Conservation (phyloP, 2,113 vertebrate species). For the Rhynchopsitta pachyrhyncha region DNA sequence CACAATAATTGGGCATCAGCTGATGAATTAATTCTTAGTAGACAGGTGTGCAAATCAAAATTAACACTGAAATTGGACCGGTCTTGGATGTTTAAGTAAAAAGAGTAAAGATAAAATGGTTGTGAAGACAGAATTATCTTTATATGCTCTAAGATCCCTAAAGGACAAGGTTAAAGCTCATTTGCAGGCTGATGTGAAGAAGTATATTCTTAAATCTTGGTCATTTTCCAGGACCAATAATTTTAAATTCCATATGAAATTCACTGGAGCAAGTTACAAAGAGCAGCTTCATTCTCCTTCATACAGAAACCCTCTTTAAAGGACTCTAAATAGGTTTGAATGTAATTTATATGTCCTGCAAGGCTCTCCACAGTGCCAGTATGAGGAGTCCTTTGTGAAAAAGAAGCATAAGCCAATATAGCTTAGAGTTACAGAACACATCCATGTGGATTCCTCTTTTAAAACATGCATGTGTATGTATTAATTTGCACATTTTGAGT, state of each 20-base stretch:
- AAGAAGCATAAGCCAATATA: neutral
- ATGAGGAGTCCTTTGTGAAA: neutral
- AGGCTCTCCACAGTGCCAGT: neutral
- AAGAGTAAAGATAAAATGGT: neutral
- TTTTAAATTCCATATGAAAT: constrained; percentile 19
- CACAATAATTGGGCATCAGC: neutral
- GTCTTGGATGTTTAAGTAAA: neutral
- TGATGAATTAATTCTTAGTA: neutral
- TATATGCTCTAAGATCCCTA: neutral
- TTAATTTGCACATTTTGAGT: neutral
- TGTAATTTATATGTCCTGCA: neutral
- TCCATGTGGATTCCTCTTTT: neutral
- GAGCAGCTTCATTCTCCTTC: neutral
- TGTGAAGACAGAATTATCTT: constrained; percentile 8
- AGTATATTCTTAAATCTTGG: neutral
- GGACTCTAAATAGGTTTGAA: neutral
- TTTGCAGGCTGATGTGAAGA: neutral
- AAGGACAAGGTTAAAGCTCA: neutral
- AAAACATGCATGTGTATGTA: rapidly evolving
- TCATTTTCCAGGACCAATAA: neutral
- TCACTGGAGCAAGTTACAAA: neutral
- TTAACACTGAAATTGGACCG: neutral
- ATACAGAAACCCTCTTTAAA: neutral
- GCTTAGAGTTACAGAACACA: neutral
- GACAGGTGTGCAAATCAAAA: constrained; percentile 7